Base-by-base conservation (phyloP, 2,113 vertebrate species). In the Oreochromis tanganicae region DNA sequence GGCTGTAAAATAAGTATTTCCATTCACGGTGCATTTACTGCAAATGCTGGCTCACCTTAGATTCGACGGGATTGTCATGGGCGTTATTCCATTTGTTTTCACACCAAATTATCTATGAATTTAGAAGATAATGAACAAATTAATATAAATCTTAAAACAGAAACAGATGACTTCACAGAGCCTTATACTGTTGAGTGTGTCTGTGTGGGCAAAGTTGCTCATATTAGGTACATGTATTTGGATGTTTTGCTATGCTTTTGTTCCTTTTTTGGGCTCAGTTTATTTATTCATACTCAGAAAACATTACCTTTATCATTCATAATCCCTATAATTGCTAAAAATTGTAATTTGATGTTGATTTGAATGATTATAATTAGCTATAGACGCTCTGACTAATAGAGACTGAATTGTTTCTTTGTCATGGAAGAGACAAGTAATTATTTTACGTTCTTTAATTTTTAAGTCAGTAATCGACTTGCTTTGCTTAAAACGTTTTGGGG, bases 191-290 rank as follows among this genome's bases (percentile, higher is more conserved):
- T 1, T 11, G 48, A 84, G 52, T 93, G 89, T 93, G 55, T 54
- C 13, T 86, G 56, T 78, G 34, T 3, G 38, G 19, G 10, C 24
- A 46, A 59, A 9, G 14, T 27, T 0, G 3, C 68, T 52, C 14
- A 34, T 57, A 29, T 57, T 43, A 59, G 34, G 21, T 75, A 80
- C 3, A 55, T 86, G 63, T 61, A 34, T 85, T 52, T 55, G 5
- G 55, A 17, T 73, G 21, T 71, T 61, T 87, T 48, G 5, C 0
- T 10, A 55, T 32, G 11, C 50, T 75, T 54, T 9, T 68, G 68
- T 24, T 17, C 19, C 79, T 86, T 88, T 87, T 61, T n/a, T 85
- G 17, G 9, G 34, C 85, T 80, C 55, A 46, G 17, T 29, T 32
- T 21, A 1, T 54, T 83, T 3, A 1, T 12, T 78, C 54, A 38